A percentile compares a stretch with the other conserved stretches of the same genome.
These are phyloP conservation scores for Zelostemma sp. DNA, from an alignment of 1,140 invertebrate genomes.

Conservation along the genomic window DNA sequence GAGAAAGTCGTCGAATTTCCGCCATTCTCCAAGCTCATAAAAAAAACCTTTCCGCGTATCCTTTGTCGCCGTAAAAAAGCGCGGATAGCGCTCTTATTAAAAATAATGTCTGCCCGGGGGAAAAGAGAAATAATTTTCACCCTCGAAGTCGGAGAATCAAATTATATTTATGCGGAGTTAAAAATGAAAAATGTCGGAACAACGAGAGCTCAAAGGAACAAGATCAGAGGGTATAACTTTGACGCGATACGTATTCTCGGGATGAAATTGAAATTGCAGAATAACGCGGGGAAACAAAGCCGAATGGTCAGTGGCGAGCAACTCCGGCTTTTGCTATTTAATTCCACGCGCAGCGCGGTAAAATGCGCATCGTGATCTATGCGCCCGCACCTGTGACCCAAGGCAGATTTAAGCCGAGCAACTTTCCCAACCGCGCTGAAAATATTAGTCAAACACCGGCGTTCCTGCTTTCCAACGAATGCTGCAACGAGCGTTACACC, in stretches of 20 bases:
- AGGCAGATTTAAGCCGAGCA: conserved; percentile 49
- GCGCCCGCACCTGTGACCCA: conserved; percentile 47
- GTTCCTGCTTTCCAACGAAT: no score
- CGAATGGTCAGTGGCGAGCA: conserved; percentile 35
- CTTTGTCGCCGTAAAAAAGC: neutral
- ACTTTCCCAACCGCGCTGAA: conserved; percentile 37
- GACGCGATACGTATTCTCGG: neutral
- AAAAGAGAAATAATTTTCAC: no score
- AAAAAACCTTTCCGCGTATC: neutral
- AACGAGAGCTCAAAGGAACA: no score
- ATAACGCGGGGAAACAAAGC: conserved; percentile 34
- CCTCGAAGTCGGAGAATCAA: no score
- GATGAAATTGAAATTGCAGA: conserved; percentile 14
- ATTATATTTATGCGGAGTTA: no score
- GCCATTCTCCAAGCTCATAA: neutral
- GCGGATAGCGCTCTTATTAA: no score
- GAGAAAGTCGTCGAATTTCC: conserved; percentile 4
- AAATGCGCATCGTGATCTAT: conserved; percentile 50
- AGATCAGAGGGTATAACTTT: conserved; percentile 16
- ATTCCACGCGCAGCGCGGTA: conserved; percentile 40
- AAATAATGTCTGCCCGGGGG: no score
- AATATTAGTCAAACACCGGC: conserved; percentile 34
- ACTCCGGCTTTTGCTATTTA: conserved; percentile 30
- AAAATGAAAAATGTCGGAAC: no score
- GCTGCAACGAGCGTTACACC: no score